Conservation (phyloP, 2,888 invertebrate species). For the Hylaea fasciaria region DNA sequence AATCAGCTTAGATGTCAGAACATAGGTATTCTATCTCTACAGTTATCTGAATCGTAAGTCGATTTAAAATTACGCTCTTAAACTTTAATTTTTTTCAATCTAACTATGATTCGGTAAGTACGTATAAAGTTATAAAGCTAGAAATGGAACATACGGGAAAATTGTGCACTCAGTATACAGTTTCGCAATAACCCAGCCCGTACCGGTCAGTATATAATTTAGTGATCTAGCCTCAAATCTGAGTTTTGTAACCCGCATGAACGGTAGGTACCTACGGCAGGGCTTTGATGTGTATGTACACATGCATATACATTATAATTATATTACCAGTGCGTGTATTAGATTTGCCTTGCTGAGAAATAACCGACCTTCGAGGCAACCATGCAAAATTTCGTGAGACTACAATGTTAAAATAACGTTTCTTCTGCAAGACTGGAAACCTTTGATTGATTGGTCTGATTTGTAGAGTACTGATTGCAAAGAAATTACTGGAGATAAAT, state of each 20-base stretch:
- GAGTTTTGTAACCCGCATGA: conserved; percentile 23
- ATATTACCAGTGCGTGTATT: not conserved
- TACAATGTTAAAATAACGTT: not conserved
- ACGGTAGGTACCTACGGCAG: conserved; percentile 2
- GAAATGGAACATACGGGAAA: not conserved
- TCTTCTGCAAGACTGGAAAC: no score
- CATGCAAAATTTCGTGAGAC: conserved; percentile 23
- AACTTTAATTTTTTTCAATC: no score
- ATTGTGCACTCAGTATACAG: conserved; percentile 5
- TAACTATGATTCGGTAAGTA: not conserved
- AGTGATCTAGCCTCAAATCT: conserved; percentile 27
- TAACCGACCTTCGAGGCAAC: conserved; percentile 10
- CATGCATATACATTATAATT: not conserved
- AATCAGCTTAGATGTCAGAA: no score
- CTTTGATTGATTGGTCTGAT: no score
- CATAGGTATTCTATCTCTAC: no score
- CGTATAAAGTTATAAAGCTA: not conserved
- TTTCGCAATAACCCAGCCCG: conserved; percentile 22
- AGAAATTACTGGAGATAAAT: no score
- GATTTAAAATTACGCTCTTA: no score
- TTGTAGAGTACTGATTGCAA: no score
- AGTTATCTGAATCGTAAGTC: no score
- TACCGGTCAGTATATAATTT: conserved; percentile 26
- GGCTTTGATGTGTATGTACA: not conserved
- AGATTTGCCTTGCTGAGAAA: not conserved